Conservation (phyloP, 92 coral and sea anemone species). For the Desmophyllum pertusum region DNA sequence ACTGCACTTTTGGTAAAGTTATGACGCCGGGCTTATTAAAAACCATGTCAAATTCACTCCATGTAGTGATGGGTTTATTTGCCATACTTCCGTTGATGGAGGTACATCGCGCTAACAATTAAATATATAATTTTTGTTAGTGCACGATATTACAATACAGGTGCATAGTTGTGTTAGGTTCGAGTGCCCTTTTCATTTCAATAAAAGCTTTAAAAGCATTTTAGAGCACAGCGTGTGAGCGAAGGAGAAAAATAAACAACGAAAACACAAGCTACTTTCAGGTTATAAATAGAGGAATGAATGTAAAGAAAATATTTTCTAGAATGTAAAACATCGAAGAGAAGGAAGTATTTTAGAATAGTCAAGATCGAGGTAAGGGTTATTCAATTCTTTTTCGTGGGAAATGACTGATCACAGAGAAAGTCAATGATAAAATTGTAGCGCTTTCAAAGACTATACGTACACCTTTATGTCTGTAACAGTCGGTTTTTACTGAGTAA, state of each 20-base stretch:
- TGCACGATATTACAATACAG: neutral
- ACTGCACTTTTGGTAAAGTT: neutral
- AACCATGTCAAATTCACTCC: neutral
- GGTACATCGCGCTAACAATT: neutral
- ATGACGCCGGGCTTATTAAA: neutral
- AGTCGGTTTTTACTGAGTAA: neutral
- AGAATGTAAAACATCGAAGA: neutral
- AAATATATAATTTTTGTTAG: neutral
- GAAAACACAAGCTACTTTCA: neutral
- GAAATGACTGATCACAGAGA: neutral
- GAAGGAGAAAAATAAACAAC: neutral
- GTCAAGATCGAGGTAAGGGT: neutral
- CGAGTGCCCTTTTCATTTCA: neutral
- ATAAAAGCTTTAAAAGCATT: neutral
- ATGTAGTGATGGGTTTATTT: neutral
- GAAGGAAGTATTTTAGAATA: neutral
- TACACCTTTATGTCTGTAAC: neutral
- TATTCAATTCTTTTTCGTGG: neutral
- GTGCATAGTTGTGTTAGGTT: neutral
- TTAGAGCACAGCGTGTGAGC: constrained; percentile 7
- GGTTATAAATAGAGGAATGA: neutral
- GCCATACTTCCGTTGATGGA: neutral
- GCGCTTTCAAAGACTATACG: neutral
- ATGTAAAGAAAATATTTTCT: neutral
- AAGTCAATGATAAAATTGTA: neutral